phyloP scores from a whole-genome alignment of 2,888 invertebrate genomes.

The Trissoscelio sp. region DNA sequence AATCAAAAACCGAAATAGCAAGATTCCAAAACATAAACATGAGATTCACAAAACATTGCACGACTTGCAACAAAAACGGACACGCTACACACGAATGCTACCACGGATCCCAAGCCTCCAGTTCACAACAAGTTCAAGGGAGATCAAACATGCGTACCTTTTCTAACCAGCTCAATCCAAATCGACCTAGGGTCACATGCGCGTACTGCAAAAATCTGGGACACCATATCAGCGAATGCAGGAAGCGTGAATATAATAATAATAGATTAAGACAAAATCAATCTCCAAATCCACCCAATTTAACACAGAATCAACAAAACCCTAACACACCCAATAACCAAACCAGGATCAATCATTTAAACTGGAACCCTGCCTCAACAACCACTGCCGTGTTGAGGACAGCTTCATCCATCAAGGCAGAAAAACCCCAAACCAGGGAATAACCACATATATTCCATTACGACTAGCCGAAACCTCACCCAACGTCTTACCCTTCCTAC shows the following conservation, averaged over 20 bases:
- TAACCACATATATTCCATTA: constrained; percentile 1
- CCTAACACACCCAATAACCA: too few species aligned
- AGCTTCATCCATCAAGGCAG: background rate
- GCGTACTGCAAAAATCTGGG: constrained; percentile 55
- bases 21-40: constrained; percentile 15
- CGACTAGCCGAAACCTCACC: background rate
- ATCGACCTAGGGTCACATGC: constrained; percentile 34
- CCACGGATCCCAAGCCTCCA: too few species aligned
- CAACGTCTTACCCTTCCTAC: background rate
- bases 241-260: constrained; percentile 53
- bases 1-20: constrained; percentile 66
- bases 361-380: background rate
- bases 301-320: too few species aligned
- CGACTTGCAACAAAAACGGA: constrained; percentile 3
- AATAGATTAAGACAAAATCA: constrained; percentile 32
- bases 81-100: constrained; percentile 8
- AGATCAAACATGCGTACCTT: background rate
- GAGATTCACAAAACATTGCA: background rate
- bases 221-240: constrained; percentile 42
- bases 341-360: constrained; percentile 56
- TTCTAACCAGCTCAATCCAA: constrained; percentile 36
- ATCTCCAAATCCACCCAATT: constrained; percentile 15
- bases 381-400: constrained; percentile 14
- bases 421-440: background rate
- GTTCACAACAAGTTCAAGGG: too few species aligned